Conservation (phyloP, 2,888 invertebrate species). For the Mesochorus sp. region DNA sequence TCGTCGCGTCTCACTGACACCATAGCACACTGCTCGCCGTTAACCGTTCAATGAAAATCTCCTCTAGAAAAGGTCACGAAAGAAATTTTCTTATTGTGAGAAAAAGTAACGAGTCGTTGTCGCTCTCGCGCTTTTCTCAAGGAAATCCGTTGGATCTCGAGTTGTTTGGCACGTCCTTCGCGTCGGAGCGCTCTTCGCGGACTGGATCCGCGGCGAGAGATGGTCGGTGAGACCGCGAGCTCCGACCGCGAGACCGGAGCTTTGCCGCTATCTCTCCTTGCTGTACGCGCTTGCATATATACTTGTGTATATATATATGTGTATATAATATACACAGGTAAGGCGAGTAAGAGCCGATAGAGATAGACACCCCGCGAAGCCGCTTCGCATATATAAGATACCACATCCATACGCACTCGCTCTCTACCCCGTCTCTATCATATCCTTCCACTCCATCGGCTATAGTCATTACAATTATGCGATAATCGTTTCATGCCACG, state of each 20-base stretch:
- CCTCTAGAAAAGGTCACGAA: too few species aligned
- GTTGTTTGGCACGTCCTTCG: constrained; percentile 73
- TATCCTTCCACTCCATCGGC: constrained; percentile 28
- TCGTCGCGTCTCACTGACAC: too few species aligned
- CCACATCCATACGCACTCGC: background rate
- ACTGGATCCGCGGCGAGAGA: constrained; percentile 74
- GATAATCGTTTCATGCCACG: constrained; percentile 32
- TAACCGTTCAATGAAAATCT: too few species aligned
- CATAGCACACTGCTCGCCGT: too few species aligned
- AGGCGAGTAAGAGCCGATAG: background rate
- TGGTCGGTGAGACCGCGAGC: constrained; percentile 60
- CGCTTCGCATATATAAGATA: constrained; percentile 23
- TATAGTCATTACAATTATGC: constrained; percentile 50
- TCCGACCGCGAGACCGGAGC: constrained; percentile 70
- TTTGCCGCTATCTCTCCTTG: constrained; percentile 53
- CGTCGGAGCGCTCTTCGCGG: constrained; percentile 78
- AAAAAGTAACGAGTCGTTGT: background rate
- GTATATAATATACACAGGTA: constrained; percentile 1
- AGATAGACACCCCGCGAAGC: constrained; percentile 44
- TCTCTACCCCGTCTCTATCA: constrained; percentile 16
- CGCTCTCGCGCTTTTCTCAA: background rate
- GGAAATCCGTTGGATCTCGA: constrained; percentile 28
- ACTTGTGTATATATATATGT: constrained; percentile 12
- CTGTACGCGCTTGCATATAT: constrained; percentile 29
- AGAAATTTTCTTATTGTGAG: too few species aligned